Evolutionary conservation across 2,113 vertebrate species (phyloP).

Genomic region (Passer montanus): DNA sequence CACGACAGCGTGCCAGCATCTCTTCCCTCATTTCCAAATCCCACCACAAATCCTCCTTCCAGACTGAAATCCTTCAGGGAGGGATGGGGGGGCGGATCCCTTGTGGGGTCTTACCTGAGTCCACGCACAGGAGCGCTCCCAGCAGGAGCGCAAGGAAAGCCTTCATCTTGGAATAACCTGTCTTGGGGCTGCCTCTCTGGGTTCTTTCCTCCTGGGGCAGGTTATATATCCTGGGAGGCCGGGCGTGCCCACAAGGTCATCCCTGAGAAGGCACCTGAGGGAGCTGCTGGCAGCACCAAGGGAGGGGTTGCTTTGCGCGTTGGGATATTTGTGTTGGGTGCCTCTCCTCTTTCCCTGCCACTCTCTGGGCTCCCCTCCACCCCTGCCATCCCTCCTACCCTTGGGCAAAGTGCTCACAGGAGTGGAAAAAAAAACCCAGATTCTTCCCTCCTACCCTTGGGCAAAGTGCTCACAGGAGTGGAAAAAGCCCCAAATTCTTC

Average conservation of each 20-base stretch:
- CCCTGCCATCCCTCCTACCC: neutral
- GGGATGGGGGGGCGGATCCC: accelerated
- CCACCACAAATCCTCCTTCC: neutral
- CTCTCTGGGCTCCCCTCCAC: neutral
- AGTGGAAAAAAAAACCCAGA: neutral
- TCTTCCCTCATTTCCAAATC: neutral
- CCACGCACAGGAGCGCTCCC: conserved; percentile 7
- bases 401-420: neutral
- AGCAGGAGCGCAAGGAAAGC: conserved; percentile 13
- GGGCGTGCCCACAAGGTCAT: neutral
- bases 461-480: neutral
- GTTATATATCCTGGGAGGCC: neutral
- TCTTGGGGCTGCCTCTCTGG: neutral
- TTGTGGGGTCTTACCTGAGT: conserved; percentile 2
- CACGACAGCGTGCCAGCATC: accelerated
- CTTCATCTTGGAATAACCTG: conserved; percentile 22
- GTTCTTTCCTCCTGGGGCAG: neutral
- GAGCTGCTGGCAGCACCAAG: neutral
- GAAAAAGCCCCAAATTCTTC: conserved; percentile 6
- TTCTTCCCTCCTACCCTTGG: neutral
- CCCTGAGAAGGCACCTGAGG: neutral
- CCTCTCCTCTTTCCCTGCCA: neutral
- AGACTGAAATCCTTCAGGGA: accelerated
- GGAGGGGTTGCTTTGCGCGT: neutral
- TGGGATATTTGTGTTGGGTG: neutral